A percentile compares a stretch with the other conserved stretches of the same genome.
Evolutionary conservation across 2,113 vertebrate species (phyloP).

Genomic region (Mohoua ochrocephala): DNA sequence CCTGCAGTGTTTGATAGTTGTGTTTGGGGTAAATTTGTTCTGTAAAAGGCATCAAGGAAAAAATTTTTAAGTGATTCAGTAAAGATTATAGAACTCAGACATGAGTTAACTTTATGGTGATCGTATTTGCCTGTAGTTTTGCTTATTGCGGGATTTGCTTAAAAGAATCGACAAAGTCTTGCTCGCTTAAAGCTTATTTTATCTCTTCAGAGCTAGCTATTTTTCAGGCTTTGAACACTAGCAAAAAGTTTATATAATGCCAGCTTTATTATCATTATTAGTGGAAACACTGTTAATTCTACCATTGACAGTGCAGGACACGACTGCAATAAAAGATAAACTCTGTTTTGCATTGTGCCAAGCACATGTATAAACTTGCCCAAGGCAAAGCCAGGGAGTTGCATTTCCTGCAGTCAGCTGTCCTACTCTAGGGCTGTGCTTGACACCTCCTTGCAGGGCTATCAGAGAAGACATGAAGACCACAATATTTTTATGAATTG

Average conservation of each 20-base stretch:
- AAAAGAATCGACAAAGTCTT: not conserved
- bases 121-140: not conserved
- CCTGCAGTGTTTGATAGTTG: not conserved
- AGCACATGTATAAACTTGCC: not conserved
- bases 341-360: not conserved
- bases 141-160: not conserved
- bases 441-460: not conserved
- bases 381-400: not conserved
- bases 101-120: not conserved
- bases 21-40: not conserved
- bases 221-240: not conserved
- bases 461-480: accelerated
- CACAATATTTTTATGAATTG: not conserved
- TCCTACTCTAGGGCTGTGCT: not conserved
- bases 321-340: not conserved
- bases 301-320: not conserved
- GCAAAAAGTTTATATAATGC: not conserved
- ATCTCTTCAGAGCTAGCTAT: not conserved
- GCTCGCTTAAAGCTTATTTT: not conserved
- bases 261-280: not conserved
- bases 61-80: not conserved
- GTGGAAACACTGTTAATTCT: conserved; percentile 30
- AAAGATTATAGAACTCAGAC: not conserved
- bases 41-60: not conserved
- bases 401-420: conserved; percentile 16